Base-by-base conservation (phyloP, 2,888 invertebrate genomes). In the Andrena camellia region DNA sequence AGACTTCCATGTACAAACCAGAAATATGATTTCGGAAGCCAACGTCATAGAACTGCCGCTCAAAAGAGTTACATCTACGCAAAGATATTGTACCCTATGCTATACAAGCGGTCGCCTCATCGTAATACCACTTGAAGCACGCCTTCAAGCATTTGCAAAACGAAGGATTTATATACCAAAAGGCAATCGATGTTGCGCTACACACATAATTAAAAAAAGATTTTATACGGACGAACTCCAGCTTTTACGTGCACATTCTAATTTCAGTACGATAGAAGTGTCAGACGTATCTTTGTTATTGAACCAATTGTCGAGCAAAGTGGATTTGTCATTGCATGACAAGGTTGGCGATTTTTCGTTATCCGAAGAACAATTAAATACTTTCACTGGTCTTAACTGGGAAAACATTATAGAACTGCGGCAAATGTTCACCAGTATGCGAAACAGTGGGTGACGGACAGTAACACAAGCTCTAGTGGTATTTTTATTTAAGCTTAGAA, bases 181-280 rank as follows among this genome's bases (percentile, higher is more conserved):
- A 42, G 85, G 83, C 60, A 88, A 90, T 87, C 84, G 88, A 42
- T 89, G 89, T 54, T 88, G 87, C 60, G 20, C 35, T 17, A 67
- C 13, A 48, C 87, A 89, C 64, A 60, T 89, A n/a, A 87, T 89
- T 7, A 87, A 86, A 60, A 78, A 85, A 20, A 63, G 80, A 10
- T 84, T 89, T 75, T 88, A 75, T 66, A 70, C 74, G 13, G 67
- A 85, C 66, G 71, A 86, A 77, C 31, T 82, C 10, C 0, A 57
- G 26, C 29, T 48, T 48, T 57, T 85, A n/a, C 60, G 70, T 54
- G 57, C 85, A n/a, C 48, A 77, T 76, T 35, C 62, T 8, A 62
- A n/a, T 2, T 62, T 2, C 7, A 62, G 35, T 20, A n/a, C 52
- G 7, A 20, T 52, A 52, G 52, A 52, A 17, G n/a, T 17, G 2